phyloP scores from a whole-genome alignment of 1,140 invertebrate genomes.

The Drosophila chauvacae region DNA sequence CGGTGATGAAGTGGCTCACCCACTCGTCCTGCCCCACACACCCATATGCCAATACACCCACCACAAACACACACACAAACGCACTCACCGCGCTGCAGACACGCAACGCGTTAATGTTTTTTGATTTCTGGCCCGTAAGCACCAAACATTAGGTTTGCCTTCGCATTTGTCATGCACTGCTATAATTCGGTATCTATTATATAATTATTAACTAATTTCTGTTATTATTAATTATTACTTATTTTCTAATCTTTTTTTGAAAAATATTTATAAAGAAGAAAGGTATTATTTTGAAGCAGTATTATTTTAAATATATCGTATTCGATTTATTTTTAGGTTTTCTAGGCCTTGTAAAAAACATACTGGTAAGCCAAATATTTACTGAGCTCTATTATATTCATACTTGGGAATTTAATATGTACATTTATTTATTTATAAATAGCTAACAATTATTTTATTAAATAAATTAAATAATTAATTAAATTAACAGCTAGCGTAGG shows the following conservation, averaged over 20 bases:
- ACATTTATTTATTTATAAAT: no score
- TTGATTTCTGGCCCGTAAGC: slow-evolving; percentile 69
- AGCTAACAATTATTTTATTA: no score
- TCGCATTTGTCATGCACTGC: slow-evolving; percentile 33
- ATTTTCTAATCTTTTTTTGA: no score
- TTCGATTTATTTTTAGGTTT: neutral
- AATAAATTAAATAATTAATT: no score
- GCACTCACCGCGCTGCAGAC: slow-evolving; percentile 26
- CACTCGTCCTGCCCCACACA: slow-evolving; percentile 40
- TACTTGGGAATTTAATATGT: neutral
- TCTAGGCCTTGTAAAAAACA: neutral
- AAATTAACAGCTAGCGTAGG: no score
- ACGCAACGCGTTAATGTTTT: slow-evolving; percentile 81
- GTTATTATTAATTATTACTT: no score
- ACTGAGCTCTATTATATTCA: neutral
- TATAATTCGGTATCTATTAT: no score
- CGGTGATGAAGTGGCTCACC: slow-evolving; percentile 58
- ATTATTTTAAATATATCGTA: neutral
- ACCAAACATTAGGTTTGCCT: slow-evolving; percentile 46
- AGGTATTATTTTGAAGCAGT: no score
- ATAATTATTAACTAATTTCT: no score
- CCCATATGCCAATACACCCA: slow-evolving; percentile 8
- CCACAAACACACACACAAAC: slow-evolving; percentile 8
- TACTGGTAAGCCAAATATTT: neutral
- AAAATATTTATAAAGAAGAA: no score